These are phyloP conservation scores for Otolemur garnettii DNA, from an alignment of 2,113 vertebrate species.

Conservation along the genomic window DNA sequence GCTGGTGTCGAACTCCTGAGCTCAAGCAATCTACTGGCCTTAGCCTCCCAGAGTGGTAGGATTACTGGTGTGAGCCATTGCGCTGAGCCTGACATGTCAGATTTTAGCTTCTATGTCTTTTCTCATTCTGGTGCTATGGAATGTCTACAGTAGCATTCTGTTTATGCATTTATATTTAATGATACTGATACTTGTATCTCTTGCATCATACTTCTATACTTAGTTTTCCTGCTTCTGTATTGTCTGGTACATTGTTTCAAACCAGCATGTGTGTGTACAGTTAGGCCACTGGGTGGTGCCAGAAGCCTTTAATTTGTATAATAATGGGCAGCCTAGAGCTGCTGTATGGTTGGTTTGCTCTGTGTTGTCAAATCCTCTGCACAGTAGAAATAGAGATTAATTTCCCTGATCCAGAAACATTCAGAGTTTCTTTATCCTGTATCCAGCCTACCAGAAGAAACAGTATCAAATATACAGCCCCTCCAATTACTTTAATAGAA, in stretches of 20 bases:
- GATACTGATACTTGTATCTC: neutral
- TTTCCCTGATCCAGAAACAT: conserved; percentile 5
- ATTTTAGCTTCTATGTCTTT: neutral
- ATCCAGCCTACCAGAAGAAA: neutral
- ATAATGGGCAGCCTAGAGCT: neutral
- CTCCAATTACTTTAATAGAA: neutral
- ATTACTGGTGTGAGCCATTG: no score
- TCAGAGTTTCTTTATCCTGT: neutral
- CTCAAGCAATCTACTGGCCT: no score
- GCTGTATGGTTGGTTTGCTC: neutral
- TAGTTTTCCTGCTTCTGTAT: conserved; percentile 2
- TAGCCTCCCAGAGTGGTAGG: no score
- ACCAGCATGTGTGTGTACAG: neutral
- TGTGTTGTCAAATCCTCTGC: neutral
- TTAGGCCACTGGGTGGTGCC: conserved; percentile 72
- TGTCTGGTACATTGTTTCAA: neutral
- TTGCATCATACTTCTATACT: neutral
- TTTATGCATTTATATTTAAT: conserved; percentile 11
- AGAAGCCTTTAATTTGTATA: conserved; percentile 23
- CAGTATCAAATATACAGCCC: neutral
- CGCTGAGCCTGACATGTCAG: neutral
- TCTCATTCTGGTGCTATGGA: neutral
- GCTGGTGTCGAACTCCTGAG: no score
- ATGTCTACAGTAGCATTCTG: neutral
- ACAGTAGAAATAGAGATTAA: neutral